A percentile compares a stretch with the other conserved stretches of the same genome.
phyloP scores from a whole-genome alignment of 2,797 vertebrate species.

The Thripadectes ignobilis region DNA sequence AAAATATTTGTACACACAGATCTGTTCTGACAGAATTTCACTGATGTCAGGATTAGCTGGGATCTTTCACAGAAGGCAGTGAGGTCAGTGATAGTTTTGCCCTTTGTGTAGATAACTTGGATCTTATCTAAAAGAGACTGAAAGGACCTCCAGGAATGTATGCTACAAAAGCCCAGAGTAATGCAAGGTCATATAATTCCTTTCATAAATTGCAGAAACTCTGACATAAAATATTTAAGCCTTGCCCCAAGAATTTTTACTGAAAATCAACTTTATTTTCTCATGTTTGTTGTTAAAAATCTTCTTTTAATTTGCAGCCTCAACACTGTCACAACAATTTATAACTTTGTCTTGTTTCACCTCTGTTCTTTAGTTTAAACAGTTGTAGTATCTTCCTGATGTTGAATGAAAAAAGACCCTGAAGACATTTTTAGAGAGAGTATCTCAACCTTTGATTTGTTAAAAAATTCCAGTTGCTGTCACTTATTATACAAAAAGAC shows the following conservation, averaged over 20 bases:
- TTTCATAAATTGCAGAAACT: background rate
- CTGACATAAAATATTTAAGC: background rate
- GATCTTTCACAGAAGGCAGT: background rate
- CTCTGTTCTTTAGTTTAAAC: background rate
- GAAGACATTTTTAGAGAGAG: background rate
- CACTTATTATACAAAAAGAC: background rate
- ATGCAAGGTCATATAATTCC: background rate
- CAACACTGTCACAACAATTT: background rate
- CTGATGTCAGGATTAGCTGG: background rate
- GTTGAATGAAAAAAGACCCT: background rate
- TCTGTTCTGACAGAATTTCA: background rate
- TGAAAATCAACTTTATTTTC: background rate
- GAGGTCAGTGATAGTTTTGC: background rate
- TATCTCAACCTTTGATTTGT: background rate
- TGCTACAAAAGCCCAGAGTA: background rate
- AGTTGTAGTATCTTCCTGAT: background rate
- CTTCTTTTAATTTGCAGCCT: background rate
- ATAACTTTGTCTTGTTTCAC: background rate
- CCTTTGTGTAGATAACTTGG: background rate
- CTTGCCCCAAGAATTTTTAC: background rate
- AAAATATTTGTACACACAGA: background rate
- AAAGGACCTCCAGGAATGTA: background rate
- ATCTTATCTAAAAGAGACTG: background rate
- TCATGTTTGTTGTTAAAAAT: background rate
- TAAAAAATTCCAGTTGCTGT: background rate